Evolutionary conservation across 2,888 invertebrate genomes (phyloP).

Genomic region (Ectemnius cavifrons): DNA sequence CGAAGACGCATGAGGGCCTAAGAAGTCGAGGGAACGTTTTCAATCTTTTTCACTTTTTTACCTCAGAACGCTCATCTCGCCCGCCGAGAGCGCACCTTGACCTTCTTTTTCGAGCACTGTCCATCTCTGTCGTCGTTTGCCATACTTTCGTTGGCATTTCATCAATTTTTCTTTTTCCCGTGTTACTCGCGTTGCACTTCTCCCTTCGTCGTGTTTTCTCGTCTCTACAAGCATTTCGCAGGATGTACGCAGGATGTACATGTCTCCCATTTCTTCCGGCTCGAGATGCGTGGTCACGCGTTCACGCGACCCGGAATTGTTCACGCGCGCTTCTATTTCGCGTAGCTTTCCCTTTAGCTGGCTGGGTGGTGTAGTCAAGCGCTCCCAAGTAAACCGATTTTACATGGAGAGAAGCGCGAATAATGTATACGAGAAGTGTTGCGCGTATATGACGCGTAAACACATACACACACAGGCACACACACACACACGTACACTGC

Average conservation of each 20-base stretch:
- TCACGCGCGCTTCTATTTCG: conserved; percentile 8
- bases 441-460: conserved; percentile 37
- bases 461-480: conserved; percentile 6
- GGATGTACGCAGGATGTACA: conserved; percentile 14
- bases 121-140: neutral
- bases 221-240: neutral
- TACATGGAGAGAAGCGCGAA: conserved; percentile 41
- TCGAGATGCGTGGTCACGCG: conserved; percentile 31
- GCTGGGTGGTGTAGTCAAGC: conserved; percentile 23
- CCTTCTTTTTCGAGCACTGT: neutral
- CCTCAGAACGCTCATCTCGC: conserved; percentile 3
- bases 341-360: neutral
- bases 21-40: conserved; percentile 42
- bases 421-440: conserved; percentile 58
- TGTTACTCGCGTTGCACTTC: neutral
- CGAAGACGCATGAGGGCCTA: conserved; percentile 60
- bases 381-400: conserved; percentile 39
- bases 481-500: neutral
- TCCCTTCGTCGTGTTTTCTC: neutral
- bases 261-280: conserved; percentile 19
- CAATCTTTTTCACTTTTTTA: conserved; percentile 14
- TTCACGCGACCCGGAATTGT: conserved; percentile 16
- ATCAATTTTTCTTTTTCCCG: neutral
- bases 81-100: neutral
- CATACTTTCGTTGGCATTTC: neutral